These are phyloP conservation scores for Cosmopolites sordidus DNA, from an alignment of 2,888 invertebrate genomes.

Conservation along the genomic window DNA sequence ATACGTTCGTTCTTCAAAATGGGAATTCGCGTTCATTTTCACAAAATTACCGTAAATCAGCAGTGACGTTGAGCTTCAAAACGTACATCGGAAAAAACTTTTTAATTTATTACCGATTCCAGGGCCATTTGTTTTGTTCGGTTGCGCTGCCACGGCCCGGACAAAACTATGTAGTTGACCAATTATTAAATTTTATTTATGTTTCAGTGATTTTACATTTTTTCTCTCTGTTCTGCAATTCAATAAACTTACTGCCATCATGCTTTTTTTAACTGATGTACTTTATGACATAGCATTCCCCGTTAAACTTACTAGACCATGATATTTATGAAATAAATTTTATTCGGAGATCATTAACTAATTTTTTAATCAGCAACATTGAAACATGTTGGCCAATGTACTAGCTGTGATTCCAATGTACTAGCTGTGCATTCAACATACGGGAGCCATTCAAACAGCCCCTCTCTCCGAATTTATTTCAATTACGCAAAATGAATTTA, in stretches of 20 bases:
- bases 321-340: too few relatives aligned
- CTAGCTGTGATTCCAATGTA: too few relatives aligned
- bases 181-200: slow-evolving; percentile 29
- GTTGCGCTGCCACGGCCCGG: slow-evolving; percentile 24
- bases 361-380: too few relatives aligned
- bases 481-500: too few relatives aligned
- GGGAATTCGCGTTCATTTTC: slow-evolving; percentile 48
- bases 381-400: too few relatives aligned
- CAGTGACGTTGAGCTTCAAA: slow-evolving; percentile 47
- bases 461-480: too few relatives aligned
- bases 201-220: slow-evolving; percentile 4
- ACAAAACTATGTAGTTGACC: slow-evolving; percentile 25
- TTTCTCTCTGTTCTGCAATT: too few relatives aligned
- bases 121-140: slow-evolving; percentile 39
- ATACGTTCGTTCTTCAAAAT: slow-evolving; percentile 47
- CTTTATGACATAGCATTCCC: too few relatives aligned
- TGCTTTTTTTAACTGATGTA: not conserved
- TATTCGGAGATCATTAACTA: too few relatives aligned
- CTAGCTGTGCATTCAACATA: too few relatives aligned
- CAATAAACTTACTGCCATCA: not conserved
- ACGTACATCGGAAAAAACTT: slow-evolving; percentile 41
- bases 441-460: too few relatives aligned
- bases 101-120: slow-evolving; percentile 42
- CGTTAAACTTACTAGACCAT: too few relatives aligned
- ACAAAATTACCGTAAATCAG: slow-evolving; percentile 49